phyloP scores from a whole-genome alignment of 2,888 invertebrate genomes.

The Spilosoma lubricipeda region DNA sequence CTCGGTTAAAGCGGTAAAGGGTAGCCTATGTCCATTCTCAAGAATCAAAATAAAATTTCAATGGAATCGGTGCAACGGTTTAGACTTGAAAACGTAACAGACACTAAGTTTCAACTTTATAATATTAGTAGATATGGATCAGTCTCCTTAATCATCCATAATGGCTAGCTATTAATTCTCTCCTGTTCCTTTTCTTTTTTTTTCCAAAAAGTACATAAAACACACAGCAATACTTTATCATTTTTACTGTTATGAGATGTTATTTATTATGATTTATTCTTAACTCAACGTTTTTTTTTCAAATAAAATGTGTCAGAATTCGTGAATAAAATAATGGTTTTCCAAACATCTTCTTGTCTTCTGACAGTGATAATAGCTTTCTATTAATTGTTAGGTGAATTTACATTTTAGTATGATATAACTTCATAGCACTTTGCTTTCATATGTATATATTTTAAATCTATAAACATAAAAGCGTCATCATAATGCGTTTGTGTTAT shows the following conservation, averaged over 20 bases:
- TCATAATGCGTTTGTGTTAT: neutral
- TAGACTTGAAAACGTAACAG: too few species aligned
- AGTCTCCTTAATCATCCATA: neutral
- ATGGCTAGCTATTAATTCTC: neutral
- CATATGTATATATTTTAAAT: too few species aligned
- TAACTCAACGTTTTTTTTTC: neutral
- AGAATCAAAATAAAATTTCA: too few species aligned
- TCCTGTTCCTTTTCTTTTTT: too few species aligned
- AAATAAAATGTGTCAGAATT: neutral
- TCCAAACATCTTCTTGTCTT: neutral
- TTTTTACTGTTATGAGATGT: neutral
- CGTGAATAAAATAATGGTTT: neutral
- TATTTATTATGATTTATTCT: neutral
- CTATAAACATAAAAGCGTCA: neutral
- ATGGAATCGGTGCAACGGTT: too few species aligned
- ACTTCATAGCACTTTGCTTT: neutral
- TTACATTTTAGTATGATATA: neutral
- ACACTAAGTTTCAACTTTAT: neutral
- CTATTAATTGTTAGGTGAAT: neutral
- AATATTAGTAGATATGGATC: neutral
- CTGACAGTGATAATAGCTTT: too few species aligned
- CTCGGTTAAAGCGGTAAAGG: too few species aligned
- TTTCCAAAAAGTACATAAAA: neutral
- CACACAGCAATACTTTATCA: neutral
- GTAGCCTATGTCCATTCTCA: too few species aligned